Evolutionary conservation across 2,113 vertebrate genomes (phyloP), one percentile per base, ranked within the genome.

Genomic region (Stegostoma tigrinum): DNA sequence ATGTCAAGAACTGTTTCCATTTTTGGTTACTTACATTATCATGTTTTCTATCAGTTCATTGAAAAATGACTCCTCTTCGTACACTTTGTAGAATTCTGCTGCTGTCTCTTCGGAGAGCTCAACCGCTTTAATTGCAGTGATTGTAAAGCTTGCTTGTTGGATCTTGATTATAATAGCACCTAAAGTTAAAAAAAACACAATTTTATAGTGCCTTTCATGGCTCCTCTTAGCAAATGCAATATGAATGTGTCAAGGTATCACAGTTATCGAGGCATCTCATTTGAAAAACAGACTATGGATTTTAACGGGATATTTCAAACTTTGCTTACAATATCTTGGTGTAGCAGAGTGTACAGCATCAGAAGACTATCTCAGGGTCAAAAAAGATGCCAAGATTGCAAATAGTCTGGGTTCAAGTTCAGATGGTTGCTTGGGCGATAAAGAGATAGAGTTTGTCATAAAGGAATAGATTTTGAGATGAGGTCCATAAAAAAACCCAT

Each of bases 11-110:
- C 64, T 42, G 67, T 94, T 94, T 70, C 3, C 66, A 19, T 38
- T 93, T 95, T 0, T 3, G 95, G 68, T 75, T 42, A 98, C 98
- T 97, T 96, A 99, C 98, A 97, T 87, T 96, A 98, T 98, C 98
- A 99, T 98, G 96, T 97, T 98, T 17, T 98, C 96, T 96, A 98
- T 97, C 96, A 99, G 70, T 30, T 98, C 90, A 2, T 96, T 96
- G 96, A 97, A 99, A 97, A 98, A 98, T 64, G 97, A 97, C 96
- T 98, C 98, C 95, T 98, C 98, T 96, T 96, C 70, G 6, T 98
- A 98, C 64, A 98, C 96, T 95, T 97, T 97, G 97, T 98, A 99
- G 97, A 99, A 98, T 96, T 98, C 97, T 96, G 97, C 96, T 38
- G 98, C 98, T 96, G 98, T 97, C 95, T 98, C 98, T 95, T 15